Percentiles rank a stretch among this genome's conserved stretches.
phyloP scores from a whole-genome alignment of 2,113 vertebrate genomes.

The Catharus fuscescens region DNA sequence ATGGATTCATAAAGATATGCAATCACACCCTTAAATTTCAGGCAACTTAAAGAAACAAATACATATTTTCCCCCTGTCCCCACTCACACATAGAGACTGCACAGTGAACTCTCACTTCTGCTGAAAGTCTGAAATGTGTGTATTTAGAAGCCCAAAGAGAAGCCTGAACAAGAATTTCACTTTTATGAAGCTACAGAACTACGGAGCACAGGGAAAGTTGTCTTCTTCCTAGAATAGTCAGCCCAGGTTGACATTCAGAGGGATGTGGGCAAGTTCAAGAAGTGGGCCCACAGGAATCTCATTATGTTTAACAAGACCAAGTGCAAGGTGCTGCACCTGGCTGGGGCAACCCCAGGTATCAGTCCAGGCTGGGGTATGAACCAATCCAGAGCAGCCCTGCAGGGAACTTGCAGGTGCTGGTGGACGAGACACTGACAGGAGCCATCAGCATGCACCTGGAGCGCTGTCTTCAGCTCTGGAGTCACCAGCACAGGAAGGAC shows the following conservation, averaged over 20 bases:
- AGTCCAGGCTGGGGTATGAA: neutral
- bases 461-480: neutral
- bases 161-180: neutral
- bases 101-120: neutral
- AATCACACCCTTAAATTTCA: neutral
- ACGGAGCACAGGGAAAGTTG: neutral
- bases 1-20: neutral
- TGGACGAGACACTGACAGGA: neutral
- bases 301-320: neutral
- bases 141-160: neutral
- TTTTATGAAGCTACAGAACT: neutral
- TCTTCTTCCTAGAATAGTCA: neutral
- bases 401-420: neutral
- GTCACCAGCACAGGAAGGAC: neutral
- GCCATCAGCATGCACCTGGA: neutral
- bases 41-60: neutral
- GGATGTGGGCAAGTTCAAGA: neutral
- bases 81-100: neutral
- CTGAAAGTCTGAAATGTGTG: neutral
- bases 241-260: neutral
- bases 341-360: neutral
- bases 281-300: neutral
- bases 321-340: neutral
- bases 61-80: accelerated
- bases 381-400: neutral